Conservation (phyloP, 1,140 invertebrate species). For the Bombus balteatus region DNA sequence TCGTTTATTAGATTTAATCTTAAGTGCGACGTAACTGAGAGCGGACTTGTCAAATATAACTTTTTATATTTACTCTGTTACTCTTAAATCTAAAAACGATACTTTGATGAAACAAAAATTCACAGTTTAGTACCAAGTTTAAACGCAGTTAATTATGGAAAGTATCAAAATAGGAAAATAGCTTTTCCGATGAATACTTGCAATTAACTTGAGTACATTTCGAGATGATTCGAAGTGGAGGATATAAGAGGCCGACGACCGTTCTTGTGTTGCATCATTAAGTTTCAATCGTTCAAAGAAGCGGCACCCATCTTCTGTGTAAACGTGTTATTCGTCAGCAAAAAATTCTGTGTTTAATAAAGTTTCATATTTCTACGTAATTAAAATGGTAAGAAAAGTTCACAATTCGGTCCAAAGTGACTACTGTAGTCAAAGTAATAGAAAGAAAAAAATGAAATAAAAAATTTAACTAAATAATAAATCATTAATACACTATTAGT, state of each 20-base stretch:
- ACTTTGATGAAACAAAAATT: background rate
- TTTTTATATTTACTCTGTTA: background rate
- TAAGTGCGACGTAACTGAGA: slow-evolving; percentile 13
- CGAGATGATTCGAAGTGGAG: slow-evolving; percentile 16
- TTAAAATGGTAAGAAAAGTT: slow-evolving; percentile 31
- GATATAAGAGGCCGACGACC: slow-evolving; percentile 57
- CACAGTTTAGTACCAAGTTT: background rate
- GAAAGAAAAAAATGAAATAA: background rate
- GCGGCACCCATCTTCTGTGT: slow-evolving; percentile 48
- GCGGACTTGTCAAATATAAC: background rate
- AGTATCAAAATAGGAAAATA: background rate
- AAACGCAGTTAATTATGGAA: background rate
- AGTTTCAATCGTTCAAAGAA: slow-evolving; percentile 56
- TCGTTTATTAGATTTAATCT: slow-evolving; percentile 30
- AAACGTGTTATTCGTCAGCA: slow-evolving; percentile 31
- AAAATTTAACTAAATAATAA: background rate
- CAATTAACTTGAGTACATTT: background rate
- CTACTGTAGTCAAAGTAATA: slow-evolving; percentile 13
- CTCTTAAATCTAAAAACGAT: background rate
- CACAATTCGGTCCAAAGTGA: background rate
- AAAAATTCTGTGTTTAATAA: background rate
- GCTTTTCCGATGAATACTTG: background rate
- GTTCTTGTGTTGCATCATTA: slow-evolving; percentile 32
- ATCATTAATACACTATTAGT: background rate
- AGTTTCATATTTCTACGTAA: background rate